phyloP scores from a whole-genome alignment of 2,113 vertebrate genomes.

The Sula dactylatra region DNA sequence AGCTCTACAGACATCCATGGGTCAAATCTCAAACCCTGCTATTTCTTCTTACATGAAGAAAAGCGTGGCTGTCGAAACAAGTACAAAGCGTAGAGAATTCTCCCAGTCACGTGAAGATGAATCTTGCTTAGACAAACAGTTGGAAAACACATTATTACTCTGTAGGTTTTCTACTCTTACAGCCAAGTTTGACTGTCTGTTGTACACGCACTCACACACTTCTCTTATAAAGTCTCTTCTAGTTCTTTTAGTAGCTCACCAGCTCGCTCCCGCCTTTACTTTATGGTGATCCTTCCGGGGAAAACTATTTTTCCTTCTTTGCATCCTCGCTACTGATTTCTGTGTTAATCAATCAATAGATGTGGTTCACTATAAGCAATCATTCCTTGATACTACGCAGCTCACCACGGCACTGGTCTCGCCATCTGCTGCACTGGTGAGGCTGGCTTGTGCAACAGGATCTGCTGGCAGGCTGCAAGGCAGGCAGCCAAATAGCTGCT shows the following conservation, averaged over 20 bases:
- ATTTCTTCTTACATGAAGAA: not conserved
- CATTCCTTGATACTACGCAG: not conserved
- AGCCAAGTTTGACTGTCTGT: not conserved
- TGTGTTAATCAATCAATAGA: not conserved
- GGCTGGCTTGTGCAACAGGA: not conserved
- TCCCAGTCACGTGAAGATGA: rapidly evolving
- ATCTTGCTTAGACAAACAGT: not conserved
- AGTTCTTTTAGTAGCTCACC: not conserved
- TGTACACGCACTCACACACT: rapidly evolving
- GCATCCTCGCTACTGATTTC: not conserved
- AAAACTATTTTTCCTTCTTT: not conserved
- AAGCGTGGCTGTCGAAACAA: rapidly evolving
- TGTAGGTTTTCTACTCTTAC: not conserved
- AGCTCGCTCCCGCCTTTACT: not conserved
- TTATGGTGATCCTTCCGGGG: rapidly evolving
- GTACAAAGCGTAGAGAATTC: not conserved
- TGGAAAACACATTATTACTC: not conserved
- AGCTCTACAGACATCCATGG: not conserved
- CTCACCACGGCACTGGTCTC: not conserved
- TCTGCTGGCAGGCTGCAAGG: slow-evolving; percentile 8
- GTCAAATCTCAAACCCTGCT: not conserved
- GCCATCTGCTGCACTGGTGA: not conserved
- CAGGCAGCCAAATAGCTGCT: slow-evolving; percentile 30
- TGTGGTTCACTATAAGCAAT: not conserved
- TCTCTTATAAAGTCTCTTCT: not conserved